Base-by-base conservation (phyloP, 1,140 invertebrate genomes). In the Cephus cinctus region DNA sequence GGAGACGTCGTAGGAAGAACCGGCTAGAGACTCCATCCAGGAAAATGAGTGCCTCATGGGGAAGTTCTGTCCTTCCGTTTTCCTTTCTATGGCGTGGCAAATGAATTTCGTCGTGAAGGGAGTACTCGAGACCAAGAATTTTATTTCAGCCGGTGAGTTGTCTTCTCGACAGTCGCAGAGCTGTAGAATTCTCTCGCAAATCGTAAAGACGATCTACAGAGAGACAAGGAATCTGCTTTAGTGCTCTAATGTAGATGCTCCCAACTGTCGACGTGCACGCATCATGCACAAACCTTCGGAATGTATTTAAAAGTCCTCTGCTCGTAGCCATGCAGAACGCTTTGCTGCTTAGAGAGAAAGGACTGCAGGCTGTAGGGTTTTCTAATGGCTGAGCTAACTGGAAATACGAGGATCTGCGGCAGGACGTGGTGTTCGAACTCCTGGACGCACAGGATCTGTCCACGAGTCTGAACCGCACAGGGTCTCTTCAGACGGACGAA, bases 371-470 rank as follows among this genome's bases (percentile, higher is more conserved):
- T 80, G 72, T 19, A 92, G 60, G 11, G 82, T 84, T 81, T 82
- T 47, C 78, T 80, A 41, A 85, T 80, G 36, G 53, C 50, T 40
- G 62, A 69, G 22, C 63, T 77, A 25, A 82, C 80, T 54, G 83
- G 84, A 67, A 86, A 93, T 4, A 91, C 81, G 35, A 86, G 80
- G 59, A 86, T 86, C 63, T 89, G 85, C n/a, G 89, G 88, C 60
- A 89, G 81, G 36, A 93, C 80, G 58, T 86, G 90, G 59, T 86
- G 83, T 61, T 90, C 88, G 73, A 94, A 94, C 62, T 90, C 85
- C 62, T 89, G 83, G 19, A 93, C 85, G 59, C 86, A 87, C 12
- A 85, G 72, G 40, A 94, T 89, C 75, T 94, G 91, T 1, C 85
- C 81, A 30, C 85, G 80, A 1, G 89, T 93, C 76, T 94, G 92